Evolutionary conservation across 1,140 invertebrate genomes (phyloP).

Genomic region (Drosophila trapezifrons): DNA sequence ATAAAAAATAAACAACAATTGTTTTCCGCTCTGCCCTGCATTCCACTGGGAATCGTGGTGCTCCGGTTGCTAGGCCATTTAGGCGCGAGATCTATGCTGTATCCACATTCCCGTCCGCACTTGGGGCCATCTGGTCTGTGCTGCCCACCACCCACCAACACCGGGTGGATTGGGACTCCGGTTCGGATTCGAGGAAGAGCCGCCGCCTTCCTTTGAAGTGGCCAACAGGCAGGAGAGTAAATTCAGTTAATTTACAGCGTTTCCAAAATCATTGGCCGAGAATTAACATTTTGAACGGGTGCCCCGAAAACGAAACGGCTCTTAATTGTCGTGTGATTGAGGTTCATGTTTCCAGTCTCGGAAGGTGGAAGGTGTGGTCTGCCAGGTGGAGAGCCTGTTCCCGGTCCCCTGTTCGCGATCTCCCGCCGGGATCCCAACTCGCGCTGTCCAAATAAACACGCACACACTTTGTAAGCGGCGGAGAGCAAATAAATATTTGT

Average conservation of each 20-base stretch:
- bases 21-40: constrained; percentile 24
- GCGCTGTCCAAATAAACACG: constrained; percentile 77
- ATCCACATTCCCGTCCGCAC: constrained; percentile 42
- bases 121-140: constrained; percentile 65
- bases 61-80: constrained; percentile 42
- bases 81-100: constrained; percentile 24
- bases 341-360: constrained; percentile 36
- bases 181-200: constrained; percentile 35
- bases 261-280: constrained; percentile 33
- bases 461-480: constrained; percentile 76
- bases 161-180: constrained; percentile 13
- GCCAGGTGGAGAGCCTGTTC: constrained; percentile 52
- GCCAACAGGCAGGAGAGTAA: constrained; percentile 38
- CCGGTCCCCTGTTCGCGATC: constrained; percentile 35
- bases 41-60: constrained; percentile 25
- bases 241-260: constrained; percentile 52
- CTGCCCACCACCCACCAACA: constrained; percentile 13
- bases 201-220: constrained; percentile 63
- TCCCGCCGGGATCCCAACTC: constrained; percentile 33
- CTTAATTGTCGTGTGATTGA: constrained; percentile 43
- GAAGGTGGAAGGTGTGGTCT: constrained; percentile 34
- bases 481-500: constrained; percentile 78
- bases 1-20: constrained; percentile 76
- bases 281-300: constrained; percentile 46
- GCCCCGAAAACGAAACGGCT: constrained; percentile 38